Base-by-base conservation (phyloP, 2,888 invertebrate genomes). In the Lacanobia wlatinum region DNA sequence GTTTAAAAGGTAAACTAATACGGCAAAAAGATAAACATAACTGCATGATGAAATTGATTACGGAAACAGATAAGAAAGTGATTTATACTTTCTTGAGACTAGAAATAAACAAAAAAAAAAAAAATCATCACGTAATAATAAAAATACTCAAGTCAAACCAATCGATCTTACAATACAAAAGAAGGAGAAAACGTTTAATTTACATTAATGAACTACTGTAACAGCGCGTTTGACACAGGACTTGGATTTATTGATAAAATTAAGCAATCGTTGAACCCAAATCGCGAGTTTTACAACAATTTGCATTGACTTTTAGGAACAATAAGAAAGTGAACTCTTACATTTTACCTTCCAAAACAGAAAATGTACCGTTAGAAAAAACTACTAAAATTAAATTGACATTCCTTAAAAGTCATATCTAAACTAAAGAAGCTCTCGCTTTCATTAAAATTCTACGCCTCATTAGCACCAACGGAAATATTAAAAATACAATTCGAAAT, bases 51-150 rank as follows among this genome's bases (percentile, higher is more conserved):
- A 50, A 55, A 75, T 65, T 59, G 46, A 62, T 50, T 59, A 53
- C 58, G 43, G 55, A 55, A 69, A 69, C 52, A 73, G 71, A 73
- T 64, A 83, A 72, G 78, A 85, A 84, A 82, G 74, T 73, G 72
- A 73, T 76, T 71, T 72, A 58, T 61, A 83, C 73, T 84, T 85
- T 84, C 84, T 70, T 85, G 12, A 52, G 16, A 46, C 50, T 14
- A 73, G 72, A 82, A 66, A 73, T 18, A 48, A 61, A 23, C 14
- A 48, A 59, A 63, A 53, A 46, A 52, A 23, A 28, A 12, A 53
- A 46, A 52, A 23, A 28, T 9, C 21, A 59, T 53, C 52, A 69
- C 58, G 34, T 68, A 40, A 59, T 48, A 59, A 38, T 8, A 23
- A 43, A 60, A 28, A 56, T 34, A 55, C 56, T 34, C 23, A 23